phyloP scores from a whole-genome alignment of 2,113 vertebrate genomes.

The Rhinolophus ferrumequinum region DNA sequence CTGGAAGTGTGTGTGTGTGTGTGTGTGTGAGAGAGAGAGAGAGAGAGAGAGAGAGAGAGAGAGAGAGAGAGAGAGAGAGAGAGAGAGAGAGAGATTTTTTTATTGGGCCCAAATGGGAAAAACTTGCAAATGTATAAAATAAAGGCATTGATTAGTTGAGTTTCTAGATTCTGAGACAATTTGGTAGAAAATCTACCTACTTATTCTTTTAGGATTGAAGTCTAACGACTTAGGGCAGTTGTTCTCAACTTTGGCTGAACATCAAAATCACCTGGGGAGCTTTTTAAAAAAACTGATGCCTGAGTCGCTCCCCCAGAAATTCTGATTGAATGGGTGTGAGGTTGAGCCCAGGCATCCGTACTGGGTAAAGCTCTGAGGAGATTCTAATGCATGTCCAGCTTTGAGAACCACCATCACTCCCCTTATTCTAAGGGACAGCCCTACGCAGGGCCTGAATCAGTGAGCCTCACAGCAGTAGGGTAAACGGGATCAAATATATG shows the following conservation, averaged over 20 bases:
- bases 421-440: not conserved
- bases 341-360: not conserved
- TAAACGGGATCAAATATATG: too few species aligned
- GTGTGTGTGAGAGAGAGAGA: not conserved
- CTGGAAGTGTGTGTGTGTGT: not conserved
- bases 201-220: constrained; percentile 33
- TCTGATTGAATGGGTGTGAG: not conserved
- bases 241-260: not conserved
- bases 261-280: not conserved
- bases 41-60: too few species aligned
- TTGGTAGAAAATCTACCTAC: not conserved
- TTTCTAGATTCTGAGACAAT: constrained; percentile 29
- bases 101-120: not conserved
- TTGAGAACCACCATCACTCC: not conserved
- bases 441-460: not conserved
- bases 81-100: not conserved
- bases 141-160: not conserved
- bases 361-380: not conserved
- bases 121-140: not conserved
- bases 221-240: constrained; percentile 6
- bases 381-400: not conserved
- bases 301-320: not conserved
- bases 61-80: too few species aligned
- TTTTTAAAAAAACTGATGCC: not conserved
- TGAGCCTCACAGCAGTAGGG: not conserved